Evolutionary conservation across 2,888 invertebrate species (phyloP).

Genomic region (Smittia aterrima): DNA sequence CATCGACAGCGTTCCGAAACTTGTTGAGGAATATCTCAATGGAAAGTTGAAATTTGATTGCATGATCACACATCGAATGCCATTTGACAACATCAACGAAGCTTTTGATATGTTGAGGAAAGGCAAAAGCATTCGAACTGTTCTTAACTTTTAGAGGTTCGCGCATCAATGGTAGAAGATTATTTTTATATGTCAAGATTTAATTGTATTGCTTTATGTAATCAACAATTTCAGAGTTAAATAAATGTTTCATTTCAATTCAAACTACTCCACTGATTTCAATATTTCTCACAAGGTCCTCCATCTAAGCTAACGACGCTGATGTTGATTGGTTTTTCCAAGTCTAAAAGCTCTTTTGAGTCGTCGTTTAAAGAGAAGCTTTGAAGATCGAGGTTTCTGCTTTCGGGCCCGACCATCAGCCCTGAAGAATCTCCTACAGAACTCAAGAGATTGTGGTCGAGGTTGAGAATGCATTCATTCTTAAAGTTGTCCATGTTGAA

Average conservation of each 20-base stretch:
- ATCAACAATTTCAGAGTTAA: background rate
- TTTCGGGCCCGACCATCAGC: background rate
- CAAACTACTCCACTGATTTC: background rate
- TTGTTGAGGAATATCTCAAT: constrained; percentile 74
- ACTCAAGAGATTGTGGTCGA: constrained; percentile 50
- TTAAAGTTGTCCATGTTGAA: constrained; percentile 54
- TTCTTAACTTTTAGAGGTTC: constrained; percentile 48
- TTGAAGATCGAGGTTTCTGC: constrained; percentile 40
- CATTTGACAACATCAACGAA: constrained; percentile 76
- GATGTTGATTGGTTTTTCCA: constrained; percentile 50
- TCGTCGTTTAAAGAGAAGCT: constrained; percentile 32
- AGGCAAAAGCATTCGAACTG: constrained; percentile 62
- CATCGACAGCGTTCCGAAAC: constrained; percentile 80
- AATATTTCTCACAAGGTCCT: background rate
- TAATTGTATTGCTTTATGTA: too few relatives aligned
- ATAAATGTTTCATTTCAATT: background rate
- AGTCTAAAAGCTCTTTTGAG: constrained; percentile 49
- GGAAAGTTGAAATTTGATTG: constrained; percentile 80
- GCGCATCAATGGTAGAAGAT: background rate
- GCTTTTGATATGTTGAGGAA: constrained; percentile 83
- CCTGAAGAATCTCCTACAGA: constrained; percentile 26
- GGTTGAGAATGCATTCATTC: constrained; percentile 53
- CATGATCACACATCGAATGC: constrained; percentile 75
- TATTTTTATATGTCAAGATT: too few relatives aligned
- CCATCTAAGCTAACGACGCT: background rate